Evolutionary conservation across 1,140 invertebrate genomes (phyloP).

Genomic region (Onthophagus taurus): DNA sequence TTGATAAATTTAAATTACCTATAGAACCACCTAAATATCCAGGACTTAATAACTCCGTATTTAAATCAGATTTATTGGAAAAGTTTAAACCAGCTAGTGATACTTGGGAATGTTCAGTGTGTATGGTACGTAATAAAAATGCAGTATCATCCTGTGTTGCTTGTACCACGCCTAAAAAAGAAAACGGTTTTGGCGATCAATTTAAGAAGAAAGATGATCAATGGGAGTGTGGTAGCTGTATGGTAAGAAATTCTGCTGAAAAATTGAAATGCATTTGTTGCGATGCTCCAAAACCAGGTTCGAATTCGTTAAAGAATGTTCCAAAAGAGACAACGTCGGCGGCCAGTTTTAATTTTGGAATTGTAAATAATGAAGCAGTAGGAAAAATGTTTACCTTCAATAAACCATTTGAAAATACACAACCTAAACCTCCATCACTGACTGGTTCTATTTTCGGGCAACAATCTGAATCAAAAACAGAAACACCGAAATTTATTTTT

Average conservation of each 20-base stretch:
- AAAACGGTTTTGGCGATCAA: constrained; percentile 35
- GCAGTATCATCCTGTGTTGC: constrained; percentile 50
- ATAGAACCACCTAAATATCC: neutral
- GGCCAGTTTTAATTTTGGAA: constrained; percentile 37
- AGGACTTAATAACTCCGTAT: neutral
- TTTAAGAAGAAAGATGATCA: constrained; percentile 36
- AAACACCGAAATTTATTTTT: constrained; percentile 1
- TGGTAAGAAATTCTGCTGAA: constrained; percentile 45
- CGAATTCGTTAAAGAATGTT: neutral
- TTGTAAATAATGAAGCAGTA: constrained; percentile 17
- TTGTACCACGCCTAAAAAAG: constrained; percentile 44
- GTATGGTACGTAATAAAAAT: constrained; percentile 54
- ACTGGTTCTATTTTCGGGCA: neutral
- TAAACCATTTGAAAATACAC: neutral
- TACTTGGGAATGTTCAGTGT: constrained; percentile 57
- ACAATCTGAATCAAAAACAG: neutral
- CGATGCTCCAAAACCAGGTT: constrained; percentile 34
- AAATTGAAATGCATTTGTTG: constrained; percentile 43
- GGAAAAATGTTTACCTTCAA: neutral
- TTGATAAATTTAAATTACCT: constrained; percentile 35
- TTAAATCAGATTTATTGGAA: constrained; percentile 2
- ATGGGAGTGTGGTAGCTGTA: constrained; percentile 37
- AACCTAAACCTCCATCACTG: neutral
- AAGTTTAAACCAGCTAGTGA: constrained; percentile 30
- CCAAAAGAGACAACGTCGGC: constrained; percentile 15